These are phyloP conservation scores for Seira musarum DNA, from an alignment of 2,888 invertebrate genomes.

Conservation along the genomic window DNA sequence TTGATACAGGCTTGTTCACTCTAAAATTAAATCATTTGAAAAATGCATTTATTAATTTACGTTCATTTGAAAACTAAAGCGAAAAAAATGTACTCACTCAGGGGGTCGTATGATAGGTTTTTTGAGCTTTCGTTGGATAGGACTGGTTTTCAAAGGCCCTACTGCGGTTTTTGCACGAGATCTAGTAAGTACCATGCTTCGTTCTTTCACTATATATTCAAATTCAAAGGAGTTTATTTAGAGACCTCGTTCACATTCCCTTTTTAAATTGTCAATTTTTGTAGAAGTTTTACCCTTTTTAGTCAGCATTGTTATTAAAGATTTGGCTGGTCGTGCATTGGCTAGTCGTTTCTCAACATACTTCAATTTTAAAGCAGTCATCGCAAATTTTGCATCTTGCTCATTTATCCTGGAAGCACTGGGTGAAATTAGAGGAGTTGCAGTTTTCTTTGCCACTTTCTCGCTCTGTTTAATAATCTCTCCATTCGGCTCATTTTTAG, in stretches of 20 bases:
- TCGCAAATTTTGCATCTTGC: slow-evolving; percentile 69
- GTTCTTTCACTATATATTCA: slow-evolving; percentile 64
- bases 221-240: too few species aligned
- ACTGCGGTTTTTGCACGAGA: slow-evolving; percentile 62
- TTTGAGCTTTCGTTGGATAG: slow-evolving; percentile 37
- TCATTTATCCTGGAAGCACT: slow-evolving; percentile 67
- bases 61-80: background rate
- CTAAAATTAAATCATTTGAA: background rate
- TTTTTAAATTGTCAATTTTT: too few species aligned
- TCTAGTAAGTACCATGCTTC: slow-evolving; percentile 66
- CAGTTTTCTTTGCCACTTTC: slow-evolving; percentile 32
- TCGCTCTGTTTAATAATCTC: slow-evolving; percentile 36
- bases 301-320: slow-evolving; percentile 63
- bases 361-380: slow-evolving; percentile 68
- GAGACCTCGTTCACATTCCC: too few species aligned
- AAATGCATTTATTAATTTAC: background rate
- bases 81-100: slow-evolving; percentile 15
- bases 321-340: slow-evolving; percentile 58
- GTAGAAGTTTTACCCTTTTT: slow-evolving; percentile 68
- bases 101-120: slow-evolving; percentile 29
- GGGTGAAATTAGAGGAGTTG: slow-evolving; percentile 44
- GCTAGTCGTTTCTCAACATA: slow-evolving; percentile 63
- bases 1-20: slow-evolving; percentile 49
- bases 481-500: slow-evolving; percentile 22
- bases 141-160: slow-evolving; percentile 54